Base-by-base conservation (phyloP, 2,797 vertebrate species). In the Sebastes hopkinsi region DNA sequence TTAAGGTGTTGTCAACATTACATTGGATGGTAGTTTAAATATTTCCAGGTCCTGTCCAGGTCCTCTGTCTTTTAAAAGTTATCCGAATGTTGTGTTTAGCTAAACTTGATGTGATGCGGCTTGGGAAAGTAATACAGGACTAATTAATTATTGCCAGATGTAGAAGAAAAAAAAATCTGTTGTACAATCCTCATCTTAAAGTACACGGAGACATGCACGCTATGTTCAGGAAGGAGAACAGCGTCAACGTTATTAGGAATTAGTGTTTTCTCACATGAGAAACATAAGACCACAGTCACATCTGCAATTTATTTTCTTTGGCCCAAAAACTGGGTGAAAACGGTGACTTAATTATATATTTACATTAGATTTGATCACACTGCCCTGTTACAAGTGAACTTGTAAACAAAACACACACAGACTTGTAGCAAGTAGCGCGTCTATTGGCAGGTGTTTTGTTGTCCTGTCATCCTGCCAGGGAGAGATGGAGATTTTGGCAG, bases 401-500 rank as follows among this genome's bases (percentile, higher is more conserved):
- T 70, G 27, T 68, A 25, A 75, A 83, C 32, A 6, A 65, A 77
- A 67, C 60, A 27, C 56, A 67, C 60, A 3, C 27, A 32, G 65
- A 38, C 38, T 75, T 50, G n/a, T 54, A 54, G 52, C 32, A 67
- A 67, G 32, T 8, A 61, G 55, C 20, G 22, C 46, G 38, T 30
- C 18, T 78, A 30, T 59, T 80, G 32, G 54, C 32, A 0, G 3
- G 16, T 61, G 27, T 76, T 72, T 61, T 62, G 20, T 6, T 68
- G 3, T 38, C 27, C 34, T 83, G 62, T 75, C 54, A 16, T 23
- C 32, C 25, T 67, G 78, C 66, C 60, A 65, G 6, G 12, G 42
- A 71, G 3, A 61, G 71, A 78, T 61, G 12, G 20, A 68, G 14
- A 6, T 52, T 77, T 62, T 77, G 64, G 55, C 72, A 73, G 46